Conservation (phyloP, 2,113 vertebrate genomes). For the Urocitellus parryii region DNA sequence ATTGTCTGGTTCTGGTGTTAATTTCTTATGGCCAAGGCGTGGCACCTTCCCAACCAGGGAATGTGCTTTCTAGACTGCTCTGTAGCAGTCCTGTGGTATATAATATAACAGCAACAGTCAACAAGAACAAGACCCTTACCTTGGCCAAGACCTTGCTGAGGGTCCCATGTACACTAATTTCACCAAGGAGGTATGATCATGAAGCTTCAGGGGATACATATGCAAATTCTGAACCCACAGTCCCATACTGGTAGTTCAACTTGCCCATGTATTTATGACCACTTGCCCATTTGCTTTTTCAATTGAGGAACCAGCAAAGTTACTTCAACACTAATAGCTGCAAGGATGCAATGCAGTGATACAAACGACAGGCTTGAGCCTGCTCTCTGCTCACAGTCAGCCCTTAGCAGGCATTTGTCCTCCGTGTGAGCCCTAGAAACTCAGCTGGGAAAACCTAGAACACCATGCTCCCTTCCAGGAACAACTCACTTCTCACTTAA, state of each 20-base stretch:
- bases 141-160: background rate
- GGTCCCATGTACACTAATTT: background rate
- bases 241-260: background rate
- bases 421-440: background rate
- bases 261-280: too few species aligned
- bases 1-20: background rate
- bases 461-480: background rate
- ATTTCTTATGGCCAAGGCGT: background rate
- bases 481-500: background rate
- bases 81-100: background rate
- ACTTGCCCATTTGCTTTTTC: background rate
- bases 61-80: background rate
- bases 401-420: background rate
- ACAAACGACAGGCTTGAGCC: background rate
- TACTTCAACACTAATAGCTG: background rate
- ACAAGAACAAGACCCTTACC: rapidly evolving
- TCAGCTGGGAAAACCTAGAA: background rate
- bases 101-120: background rate
- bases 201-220: background rate
- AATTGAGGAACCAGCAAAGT: background rate
- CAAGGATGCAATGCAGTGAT: background rate
- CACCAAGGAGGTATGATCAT: rapidly evolving
- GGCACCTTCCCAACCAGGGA: background rate
- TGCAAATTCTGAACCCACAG: background rate
- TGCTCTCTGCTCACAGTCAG: background rate